Conservation (phyloP, 2,888 invertebrate species). For the Pterostichus niger region DNA sequence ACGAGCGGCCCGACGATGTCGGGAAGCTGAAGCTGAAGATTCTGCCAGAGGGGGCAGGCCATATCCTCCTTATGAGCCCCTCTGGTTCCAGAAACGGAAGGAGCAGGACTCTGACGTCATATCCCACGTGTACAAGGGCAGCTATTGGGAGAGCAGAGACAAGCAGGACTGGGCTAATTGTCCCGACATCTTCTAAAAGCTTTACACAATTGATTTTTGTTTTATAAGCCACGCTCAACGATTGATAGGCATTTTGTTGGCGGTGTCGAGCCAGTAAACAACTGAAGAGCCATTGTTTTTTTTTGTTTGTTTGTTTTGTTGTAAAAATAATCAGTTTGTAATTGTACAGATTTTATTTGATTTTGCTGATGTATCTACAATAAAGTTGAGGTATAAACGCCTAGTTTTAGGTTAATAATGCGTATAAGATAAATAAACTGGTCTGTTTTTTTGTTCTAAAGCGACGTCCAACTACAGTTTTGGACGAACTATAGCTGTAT, state of each 20-base stretch:
- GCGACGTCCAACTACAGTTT: background rate
- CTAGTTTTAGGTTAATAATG: constrained; percentile 37
- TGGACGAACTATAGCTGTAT: constrained; percentile 58
- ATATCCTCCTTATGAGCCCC: constrained; percentile 87
- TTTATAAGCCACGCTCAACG: too few relatives aligned
- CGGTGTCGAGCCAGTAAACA: too few relatives aligned
- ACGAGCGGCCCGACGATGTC: constrained; percentile 86
- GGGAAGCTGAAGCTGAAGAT: constrained; percentile 89
- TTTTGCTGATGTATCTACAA: constrained; percentile 11
- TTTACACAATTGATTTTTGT: too few relatives aligned
- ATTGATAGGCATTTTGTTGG: too few relatives aligned
- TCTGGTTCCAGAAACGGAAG: constrained; percentile 94
- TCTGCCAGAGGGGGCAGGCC: constrained; percentile 83
- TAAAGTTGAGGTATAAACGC: constrained; percentile 19
- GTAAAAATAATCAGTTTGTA: too few relatives aligned
- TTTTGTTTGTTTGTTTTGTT: background rate
- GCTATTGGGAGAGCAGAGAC: constrained; percentile 96
- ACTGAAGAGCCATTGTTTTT: background rate
- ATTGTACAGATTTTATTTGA: constrained; percentile 16
- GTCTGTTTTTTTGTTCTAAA: constrained; percentile 32
- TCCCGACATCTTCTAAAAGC: constrained; percentile 93
- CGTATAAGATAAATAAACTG: background rate
- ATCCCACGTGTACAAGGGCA: constrained; percentile 91
- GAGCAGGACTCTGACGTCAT: constrained; percentile 84
- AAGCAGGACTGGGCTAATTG: constrained; percentile 93